These are phyloP conservation scores for Punctoribates punctum DNA, from an alignment of 2,888 invertebrate genomes.

Conservation along the genomic window DNA sequence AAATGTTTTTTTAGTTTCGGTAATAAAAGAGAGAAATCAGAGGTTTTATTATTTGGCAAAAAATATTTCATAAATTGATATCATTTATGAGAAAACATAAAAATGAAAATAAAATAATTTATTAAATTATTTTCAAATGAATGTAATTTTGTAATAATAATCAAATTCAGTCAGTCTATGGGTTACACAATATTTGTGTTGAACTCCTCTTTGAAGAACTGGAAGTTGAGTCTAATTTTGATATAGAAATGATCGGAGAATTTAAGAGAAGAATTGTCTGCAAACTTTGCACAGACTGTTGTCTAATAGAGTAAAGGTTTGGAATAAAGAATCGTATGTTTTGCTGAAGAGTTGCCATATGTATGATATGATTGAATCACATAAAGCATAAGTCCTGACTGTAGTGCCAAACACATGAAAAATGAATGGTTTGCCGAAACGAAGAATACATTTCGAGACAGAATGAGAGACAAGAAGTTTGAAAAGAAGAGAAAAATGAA, in stretches of 20 bases:
- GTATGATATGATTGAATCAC: constrained; percentile 23
- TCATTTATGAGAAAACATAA: neutral
- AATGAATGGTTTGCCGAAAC: constrained; percentile 26
- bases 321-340: neutral
- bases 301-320: neutral
- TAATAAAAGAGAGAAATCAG: neutral
- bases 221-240: too few relatives aligned
- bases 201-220: too few relatives aligned
- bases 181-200: too few relatives aligned
- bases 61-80: neutral
- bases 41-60: neutral
- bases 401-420: constrained; percentile 11
- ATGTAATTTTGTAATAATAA: too few relatives aligned
- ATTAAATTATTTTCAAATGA: neutral
- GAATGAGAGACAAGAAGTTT: constrained; percentile 20
- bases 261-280: neutral
- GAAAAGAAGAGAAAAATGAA: constrained; percentile 13
- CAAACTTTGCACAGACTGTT: neutral
- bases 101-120: neutral
- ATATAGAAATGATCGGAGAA: too few relatives aligned
- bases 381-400: constrained; percentile 22
- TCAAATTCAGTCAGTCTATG: too few relatives aligned
- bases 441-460: constrained; percentile 24
- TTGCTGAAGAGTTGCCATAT: constrained; percentile 33
- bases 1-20: neutral